Conservation (phyloP, 35 echinoderm and acorn worm genomes). For the Diadema setosum region DNA sequence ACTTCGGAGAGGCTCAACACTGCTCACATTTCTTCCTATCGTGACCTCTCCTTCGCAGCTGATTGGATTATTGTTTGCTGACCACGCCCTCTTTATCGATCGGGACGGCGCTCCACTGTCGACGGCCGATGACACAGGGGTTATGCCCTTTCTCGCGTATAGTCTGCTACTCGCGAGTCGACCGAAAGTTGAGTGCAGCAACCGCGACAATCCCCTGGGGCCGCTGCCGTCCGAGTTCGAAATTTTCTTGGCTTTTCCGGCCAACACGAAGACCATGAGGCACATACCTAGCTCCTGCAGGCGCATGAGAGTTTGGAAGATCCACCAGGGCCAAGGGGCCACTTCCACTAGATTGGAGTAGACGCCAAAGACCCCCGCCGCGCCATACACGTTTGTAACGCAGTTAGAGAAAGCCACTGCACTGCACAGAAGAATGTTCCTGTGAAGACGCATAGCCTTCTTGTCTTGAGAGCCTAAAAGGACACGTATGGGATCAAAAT, state of each 20-base stretch:
- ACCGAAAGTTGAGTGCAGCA: neutral
- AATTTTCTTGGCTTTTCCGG: slow-evolving; percentile 56
- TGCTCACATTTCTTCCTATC: no score
- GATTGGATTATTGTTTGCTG: neutral
- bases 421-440: slow-evolving; percentile 46
- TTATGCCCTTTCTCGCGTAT: neutral
- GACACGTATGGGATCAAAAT: no score
- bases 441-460: slow-evolving; percentile 48
- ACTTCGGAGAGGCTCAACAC: no score
- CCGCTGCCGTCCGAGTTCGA: neutral
- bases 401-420: slow-evolving; percentile 48
- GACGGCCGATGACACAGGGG: neutral
- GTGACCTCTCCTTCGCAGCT: neutral
- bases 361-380: slow-evolving; percentile 76
- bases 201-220: neutral
- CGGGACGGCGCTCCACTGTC: neutral
- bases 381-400: slow-evolving; percentile 80
- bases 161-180: neutral
- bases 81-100: neutral
- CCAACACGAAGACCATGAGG: slow-evolving; percentile 43
- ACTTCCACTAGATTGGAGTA: slow-evolving; percentile 74
- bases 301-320: slow-evolving; percentile 77
- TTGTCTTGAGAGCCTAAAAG: slow-evolving; percentile 40
- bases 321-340: slow-evolving; percentile 83
- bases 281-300: slow-evolving; percentile 69